These are phyloP conservation scores for Scomber scombrus DNA, from an alignment of 2,113 vertebrate genomes.

Conservation along the genomic window DNA sequence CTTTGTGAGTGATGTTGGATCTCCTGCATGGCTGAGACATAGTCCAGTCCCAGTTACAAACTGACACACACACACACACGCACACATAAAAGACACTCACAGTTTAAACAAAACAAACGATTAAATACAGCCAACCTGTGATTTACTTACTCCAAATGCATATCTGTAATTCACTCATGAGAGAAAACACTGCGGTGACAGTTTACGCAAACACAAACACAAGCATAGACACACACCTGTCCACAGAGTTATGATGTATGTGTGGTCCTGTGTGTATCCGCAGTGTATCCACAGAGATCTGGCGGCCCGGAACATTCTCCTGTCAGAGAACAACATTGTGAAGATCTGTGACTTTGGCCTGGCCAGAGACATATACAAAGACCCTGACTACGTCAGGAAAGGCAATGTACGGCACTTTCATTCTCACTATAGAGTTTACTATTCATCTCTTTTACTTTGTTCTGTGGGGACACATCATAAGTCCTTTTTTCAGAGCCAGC, in stretches of 20 bases:
- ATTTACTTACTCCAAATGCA: neutral
- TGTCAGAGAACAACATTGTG: slow-evolving; percentile 96
- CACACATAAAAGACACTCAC: neutral
- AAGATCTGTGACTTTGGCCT: slow-evolving; percentile 99
- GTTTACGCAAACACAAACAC: neutral
- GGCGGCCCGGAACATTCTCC: slow-evolving; percentile 97
- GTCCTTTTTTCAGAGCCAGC: neutral
- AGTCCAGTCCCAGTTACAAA: slow-evolving; percentile 39
- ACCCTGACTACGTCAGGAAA: slow-evolving; percentile 98
- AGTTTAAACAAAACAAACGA: slow-evolving; percentile 14
- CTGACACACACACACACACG: neutral
- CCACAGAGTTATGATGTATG: slow-evolving; percentile 35
- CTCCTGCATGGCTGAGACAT: slow-evolving; percentile 19
- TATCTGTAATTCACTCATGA: neutral
- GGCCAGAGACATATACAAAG: slow-evolving; percentile 99
- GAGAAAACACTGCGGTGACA: neutral
- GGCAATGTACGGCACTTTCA: slow-evolving; percentile 90
- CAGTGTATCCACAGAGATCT: slow-evolving; percentile 97
- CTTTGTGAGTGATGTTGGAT: slow-evolving; percentile 18
- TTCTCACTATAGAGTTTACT: neutral
- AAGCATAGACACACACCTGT: slow-evolving; percentile 15
- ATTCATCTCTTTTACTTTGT: slow-evolving; percentile 1
- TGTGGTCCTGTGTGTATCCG: slow-evolving; percentile 44
- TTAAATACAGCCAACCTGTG: neutral
- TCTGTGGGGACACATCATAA: neutral